phyloP scores from a whole-genome alignment of 2,888 invertebrate species.

The Plebejus melissa region DNA sequence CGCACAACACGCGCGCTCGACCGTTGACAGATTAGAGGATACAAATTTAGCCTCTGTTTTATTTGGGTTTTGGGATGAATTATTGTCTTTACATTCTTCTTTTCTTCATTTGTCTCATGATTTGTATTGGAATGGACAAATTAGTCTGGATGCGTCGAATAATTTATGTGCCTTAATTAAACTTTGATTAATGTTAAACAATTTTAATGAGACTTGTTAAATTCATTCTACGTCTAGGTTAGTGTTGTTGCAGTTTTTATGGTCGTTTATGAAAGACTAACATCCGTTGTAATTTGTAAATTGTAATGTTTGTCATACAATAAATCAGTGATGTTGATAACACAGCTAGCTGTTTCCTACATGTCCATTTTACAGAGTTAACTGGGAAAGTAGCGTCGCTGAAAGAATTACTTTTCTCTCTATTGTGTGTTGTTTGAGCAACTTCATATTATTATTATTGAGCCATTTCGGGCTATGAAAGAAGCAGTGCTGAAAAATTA shows the following conservation, averaged over 20 bases:
- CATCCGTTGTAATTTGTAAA: too few species aligned
- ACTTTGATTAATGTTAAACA: constrained; percentile 10
- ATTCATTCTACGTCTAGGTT: neutral
- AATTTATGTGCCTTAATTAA: constrained; percentile 37
- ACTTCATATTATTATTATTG: too few species aligned
- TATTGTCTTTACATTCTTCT: constrained; percentile 57
- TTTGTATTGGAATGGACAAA: constrained; percentile 41
- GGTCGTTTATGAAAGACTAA: neutral
- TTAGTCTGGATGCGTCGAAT: constrained; percentile 42
- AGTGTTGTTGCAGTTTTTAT: neutral
- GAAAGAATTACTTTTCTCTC: neutral
- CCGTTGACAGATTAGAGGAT: constrained; percentile 76
- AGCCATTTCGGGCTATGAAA: too few species aligned
- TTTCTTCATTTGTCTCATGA: constrained; percentile 28
- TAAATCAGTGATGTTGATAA: too few species aligned
- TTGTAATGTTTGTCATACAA: too few species aligned
- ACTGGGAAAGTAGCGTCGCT: neutral
- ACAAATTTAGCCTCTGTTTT: constrained; percentile 73
- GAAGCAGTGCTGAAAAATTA: too few species aligned
- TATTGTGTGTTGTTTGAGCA: too few species aligned
- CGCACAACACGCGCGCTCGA: constrained; percentile 71
- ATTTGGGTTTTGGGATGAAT: constrained; percentile 68
- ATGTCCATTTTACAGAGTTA: too few species aligned
- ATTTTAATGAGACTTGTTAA: neutral
- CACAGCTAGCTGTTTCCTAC: too few species aligned